phyloP scores from a whole-genome alignment of 2,797 vertebrate genomes.

The Coregonus sp. region DNA sequence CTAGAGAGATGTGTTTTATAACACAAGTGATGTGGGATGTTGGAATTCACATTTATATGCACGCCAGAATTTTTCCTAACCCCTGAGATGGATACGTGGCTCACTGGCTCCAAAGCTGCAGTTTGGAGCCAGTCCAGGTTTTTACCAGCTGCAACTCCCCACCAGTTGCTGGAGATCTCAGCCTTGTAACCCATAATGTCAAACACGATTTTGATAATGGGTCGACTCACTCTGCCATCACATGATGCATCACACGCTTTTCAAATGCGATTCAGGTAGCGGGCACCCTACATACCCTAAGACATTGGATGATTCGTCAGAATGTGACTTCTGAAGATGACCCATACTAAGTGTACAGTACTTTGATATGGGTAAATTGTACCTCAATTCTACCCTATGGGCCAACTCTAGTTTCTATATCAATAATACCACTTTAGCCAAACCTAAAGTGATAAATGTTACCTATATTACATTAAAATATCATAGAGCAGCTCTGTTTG shows the following conservation, averaged over 20 bases:
- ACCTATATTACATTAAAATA: too few species aligned
- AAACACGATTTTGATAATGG: slow-evolving; percentile 47
- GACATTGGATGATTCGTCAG: too few species aligned
- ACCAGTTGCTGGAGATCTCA: slow-evolving; percentile 31
- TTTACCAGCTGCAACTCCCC: slow-evolving; percentile 32
- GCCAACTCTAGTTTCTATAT: too few species aligned
- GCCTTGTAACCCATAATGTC: slow-evolving; percentile 36
- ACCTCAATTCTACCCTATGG: too few species aligned
- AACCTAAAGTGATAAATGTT: too few species aligned
- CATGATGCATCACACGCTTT: background rate
- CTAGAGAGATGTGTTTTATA: slow-evolving; percentile 17
- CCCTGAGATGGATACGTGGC: slow-evolving; percentile 49
- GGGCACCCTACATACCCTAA: too few species aligned
- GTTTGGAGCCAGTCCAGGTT: slow-evolving; percentile 38
- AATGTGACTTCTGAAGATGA: too few species aligned
- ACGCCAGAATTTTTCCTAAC: slow-evolving; percentile 25
- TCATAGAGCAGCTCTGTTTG: too few species aligned
- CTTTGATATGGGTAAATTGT: too few species aligned
- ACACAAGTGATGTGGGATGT: slow-evolving; percentile 7
- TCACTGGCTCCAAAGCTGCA: slow-evolving; percentile 17
- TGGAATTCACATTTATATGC: slow-evolving; percentile 37
- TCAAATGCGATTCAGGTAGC: too few species aligned
- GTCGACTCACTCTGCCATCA: slow-evolving; percentile 47
- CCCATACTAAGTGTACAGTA: too few species aligned
- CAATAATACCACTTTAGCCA: too few species aligned